Evolutionary conservation across 1,140 invertebrate genomes (phyloP).

Genomic region (Oreohelix idahoensis): DNA sequence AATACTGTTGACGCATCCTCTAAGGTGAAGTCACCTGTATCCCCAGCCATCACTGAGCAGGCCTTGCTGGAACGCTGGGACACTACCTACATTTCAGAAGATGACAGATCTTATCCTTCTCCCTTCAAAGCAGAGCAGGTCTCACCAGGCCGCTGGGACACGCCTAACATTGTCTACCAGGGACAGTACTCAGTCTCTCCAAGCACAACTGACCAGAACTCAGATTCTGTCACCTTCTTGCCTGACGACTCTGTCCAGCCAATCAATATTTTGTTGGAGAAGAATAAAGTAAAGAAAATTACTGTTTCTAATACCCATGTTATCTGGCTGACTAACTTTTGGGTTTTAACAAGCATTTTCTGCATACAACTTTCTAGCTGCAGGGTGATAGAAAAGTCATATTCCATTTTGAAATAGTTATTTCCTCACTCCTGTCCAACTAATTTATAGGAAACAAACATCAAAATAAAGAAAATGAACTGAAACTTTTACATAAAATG

Average conservation of each 20-base stretch:
- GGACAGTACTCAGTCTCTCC: constrained; percentile 39
- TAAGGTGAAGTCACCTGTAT: neutral
- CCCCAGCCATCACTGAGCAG: neutral
- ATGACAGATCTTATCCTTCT: neutral
- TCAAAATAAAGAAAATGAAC: too few relatives aligned
- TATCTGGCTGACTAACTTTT: neutral
- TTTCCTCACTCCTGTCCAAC: too few relatives aligned
- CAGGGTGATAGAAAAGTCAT: too few relatives aligned
- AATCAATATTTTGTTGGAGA: neutral
- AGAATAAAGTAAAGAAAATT: neutral
- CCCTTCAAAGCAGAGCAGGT: neutral
- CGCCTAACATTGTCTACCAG: constrained; percentile 50
- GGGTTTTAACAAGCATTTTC: too few relatives aligned
- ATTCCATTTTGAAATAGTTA: too few relatives aligned
- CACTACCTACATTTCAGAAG: neutral
- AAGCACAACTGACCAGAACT: constrained; percentile 53
- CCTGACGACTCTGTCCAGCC: neutral
- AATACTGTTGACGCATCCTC: neutral
- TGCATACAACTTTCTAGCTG: too few relatives aligned
- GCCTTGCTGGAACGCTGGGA: neutral
- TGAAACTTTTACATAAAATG: too few relatives aligned
- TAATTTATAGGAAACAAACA: too few relatives aligned
- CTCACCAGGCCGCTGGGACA: constrained; percentile 27
- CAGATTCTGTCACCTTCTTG: neutral
- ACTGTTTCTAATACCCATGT: neutral